Base-by-base conservation (phyloP, 2,797 vertebrate species). In the Erpetoichthys calabaricus region DNA sequence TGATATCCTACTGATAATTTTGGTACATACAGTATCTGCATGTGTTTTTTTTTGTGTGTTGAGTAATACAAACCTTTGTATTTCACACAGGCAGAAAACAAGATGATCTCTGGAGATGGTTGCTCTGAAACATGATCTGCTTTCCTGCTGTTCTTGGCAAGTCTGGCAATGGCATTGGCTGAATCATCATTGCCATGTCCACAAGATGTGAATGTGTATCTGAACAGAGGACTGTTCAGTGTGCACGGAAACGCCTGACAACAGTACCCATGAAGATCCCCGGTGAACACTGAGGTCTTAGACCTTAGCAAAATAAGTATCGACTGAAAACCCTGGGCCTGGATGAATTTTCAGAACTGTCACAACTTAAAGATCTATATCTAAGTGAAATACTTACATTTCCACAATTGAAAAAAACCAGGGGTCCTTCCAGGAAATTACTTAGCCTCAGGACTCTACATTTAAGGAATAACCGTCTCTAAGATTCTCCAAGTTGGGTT, bases 301-400 rank as follows among this genome's bases (percentile, higher is more conserved):
- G 86, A 94, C 73, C 75, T 95, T 64, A 89, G 89, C 62, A 69
- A 75, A 59, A 95, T n/a, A n/a, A n/a, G n/a, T n/a, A 95, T 67
- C 85, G 72, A 62, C 76, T 95, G 60, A 83, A 88, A 73, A 90
- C 80, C 0, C 72, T 94, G 9, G 79, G 80, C 45, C 85, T 73
- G 2, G 83, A 85, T 43, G 87, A 89, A 75, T 89, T 95, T 57
- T 82, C 76, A 3, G 77, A 82, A 42, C 75, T 93, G 46, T 60
- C 63, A 41, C 81, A 82, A 62, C 82, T 95, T 45, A 84, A 73
- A 63, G 90, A 91, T 64, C 71, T 95, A 68, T 87, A 95, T 72
- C 81, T 95, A 55, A 91, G 88, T 58, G 75, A 89, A 61, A 95
- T n/a, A n/a, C 80, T 45, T 59, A 69, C 61, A 61, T 81, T 7